These are phyloP conservation scores for silkworm (Bombyx mori) DNA, from an alignment of 1,140 invertebrate genomes.

Conservation along the genomic window ASM3026992v2 NC_085123.1:8011001-8011500, in stretches of 20 bases:
- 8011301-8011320: conserved; percentile 50
- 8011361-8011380: not conserved
- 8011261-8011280: conserved; percentile 55
- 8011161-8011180: not conserved
- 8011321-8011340: conserved; percentile 39
- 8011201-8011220: too few species aligned
- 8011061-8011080: too few species aligned
- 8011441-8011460: too few species aligned
- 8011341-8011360: conserved; percentile 3
- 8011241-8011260: conserved; percentile 52
- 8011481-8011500: too few species aligned
- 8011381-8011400: too few species aligned
- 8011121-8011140: conserved; percentile 1
- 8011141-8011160: not conserved
- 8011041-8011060: not conserved
- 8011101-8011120: not conserved
- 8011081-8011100: too few species aligned
- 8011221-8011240: conserved; percentile 3
- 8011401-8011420: too few species aligned
- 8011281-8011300: conserved; percentile 20
- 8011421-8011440: too few species aligned
- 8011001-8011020: conserved; percentile 11
- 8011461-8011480: too few species aligned
- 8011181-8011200: too few species aligned
- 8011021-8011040: conserved; percentile 8